Evolutionary conservation across 35 echinoderm and acorn worm species (phyloP).

Genomic region (Lytechinus pictus): DNA sequence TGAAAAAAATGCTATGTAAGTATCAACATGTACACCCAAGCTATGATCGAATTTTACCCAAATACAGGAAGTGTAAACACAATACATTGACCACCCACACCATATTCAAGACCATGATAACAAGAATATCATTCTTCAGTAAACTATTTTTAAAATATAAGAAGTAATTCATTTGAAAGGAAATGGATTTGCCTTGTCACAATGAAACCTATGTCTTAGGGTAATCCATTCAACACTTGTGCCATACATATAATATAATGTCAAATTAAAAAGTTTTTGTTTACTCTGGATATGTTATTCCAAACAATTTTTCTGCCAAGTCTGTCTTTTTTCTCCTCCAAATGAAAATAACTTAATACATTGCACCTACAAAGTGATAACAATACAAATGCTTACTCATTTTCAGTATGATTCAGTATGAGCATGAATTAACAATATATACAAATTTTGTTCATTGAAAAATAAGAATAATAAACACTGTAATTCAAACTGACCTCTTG

Average conservation of each 20-base stretch:
- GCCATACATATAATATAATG: neutral
- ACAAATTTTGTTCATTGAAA: too few species aligned
- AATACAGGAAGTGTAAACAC: neutral
- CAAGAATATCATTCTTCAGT: neutral
- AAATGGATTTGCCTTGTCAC: neutral
- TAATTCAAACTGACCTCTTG: slow-evolving; percentile 63
- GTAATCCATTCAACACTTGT: neutral
- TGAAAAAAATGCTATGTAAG: neutral
- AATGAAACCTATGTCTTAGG: neutral
- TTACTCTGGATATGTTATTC: neutral
- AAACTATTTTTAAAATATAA: neutral
- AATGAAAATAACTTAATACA: too few species aligned
- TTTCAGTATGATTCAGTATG: too few species aligned
- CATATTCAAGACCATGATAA: neutral
- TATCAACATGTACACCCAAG: neutral
- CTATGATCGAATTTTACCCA: neutral
- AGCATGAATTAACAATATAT: too few species aligned
- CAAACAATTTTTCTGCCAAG: neutral
- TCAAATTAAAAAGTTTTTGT: neutral
- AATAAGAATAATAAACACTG: neutral
- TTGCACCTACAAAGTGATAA: too few species aligned
- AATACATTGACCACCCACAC: neutral
- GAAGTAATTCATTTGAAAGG: neutral
- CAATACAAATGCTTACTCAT: neutral
- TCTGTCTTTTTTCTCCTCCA: neutral